These are phyloP conservation scores for Rutilus rutilus DNA, from an alignment of 2,113 vertebrate species.

Conservation along the genomic window DNA sequence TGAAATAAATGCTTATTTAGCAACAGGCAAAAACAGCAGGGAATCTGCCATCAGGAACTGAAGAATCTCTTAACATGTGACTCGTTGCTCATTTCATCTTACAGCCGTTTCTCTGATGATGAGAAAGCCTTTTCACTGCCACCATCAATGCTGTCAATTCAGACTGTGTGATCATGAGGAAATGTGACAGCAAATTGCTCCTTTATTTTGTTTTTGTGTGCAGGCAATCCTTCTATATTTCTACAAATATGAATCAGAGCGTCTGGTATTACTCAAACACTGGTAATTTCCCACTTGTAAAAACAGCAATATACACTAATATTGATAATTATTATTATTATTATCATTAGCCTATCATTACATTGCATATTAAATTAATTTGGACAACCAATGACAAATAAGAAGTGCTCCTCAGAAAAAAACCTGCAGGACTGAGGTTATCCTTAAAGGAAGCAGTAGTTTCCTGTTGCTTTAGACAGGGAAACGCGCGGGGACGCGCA, in stretches of 20 bases:
- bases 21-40: not conserved
- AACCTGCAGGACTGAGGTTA: not conserved
- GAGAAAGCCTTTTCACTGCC: not conserved
- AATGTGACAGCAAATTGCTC: not conserved
- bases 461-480: conserved; percentile 47
- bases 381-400: too few relatives aligned
- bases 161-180: not conserved
- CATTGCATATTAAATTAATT: too few relatives aligned
- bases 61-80: not conserved
- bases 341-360: too few relatives aligned
- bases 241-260: not conserved
- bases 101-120: not conserved
- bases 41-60: not conserved
- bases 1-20: not conserved
- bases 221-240: not conserved
- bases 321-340: too few relatives aligned
- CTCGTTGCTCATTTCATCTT: not conserved
- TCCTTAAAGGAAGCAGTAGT: conserved; percentile 11
- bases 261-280: not conserved
- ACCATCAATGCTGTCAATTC: not conserved
- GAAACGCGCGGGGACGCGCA: conserved; percentile 13
- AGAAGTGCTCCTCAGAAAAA: not conserved
- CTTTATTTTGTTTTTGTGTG: conserved; percentile 2
- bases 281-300: not conserved
- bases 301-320: not conserved